Percentiles rank a stretch among this genome's conserved stretches.
Conservation (phyloP, 2,888 invertebrate genomes). For the Cyaniris semiargus region DNA sequence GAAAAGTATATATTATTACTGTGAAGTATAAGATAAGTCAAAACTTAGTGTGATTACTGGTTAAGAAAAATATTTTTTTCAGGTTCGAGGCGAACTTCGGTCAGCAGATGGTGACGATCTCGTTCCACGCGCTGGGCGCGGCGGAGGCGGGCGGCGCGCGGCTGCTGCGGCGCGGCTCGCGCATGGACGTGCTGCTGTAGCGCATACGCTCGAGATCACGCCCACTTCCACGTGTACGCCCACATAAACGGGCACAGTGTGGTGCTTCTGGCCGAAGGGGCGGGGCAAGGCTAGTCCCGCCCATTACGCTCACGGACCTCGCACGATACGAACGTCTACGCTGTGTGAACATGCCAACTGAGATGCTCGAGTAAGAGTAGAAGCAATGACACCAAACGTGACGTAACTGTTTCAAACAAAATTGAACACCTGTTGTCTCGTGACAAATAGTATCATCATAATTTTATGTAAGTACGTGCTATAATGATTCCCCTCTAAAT, state of each 20-base stretch:
- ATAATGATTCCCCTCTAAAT: not conserved
- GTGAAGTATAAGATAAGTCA: no score
- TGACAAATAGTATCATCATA: not conserved
- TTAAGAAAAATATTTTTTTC: slow-evolving; percentile 35
- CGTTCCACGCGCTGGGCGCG: slow-evolving; percentile 75
- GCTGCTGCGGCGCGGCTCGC: slow-evolving; percentile 68
- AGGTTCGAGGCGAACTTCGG: slow-evolving; percentile 93
- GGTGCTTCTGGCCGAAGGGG: not conserved
- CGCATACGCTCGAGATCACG: not conserved
- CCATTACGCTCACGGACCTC: not conserved
- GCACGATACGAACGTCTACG: not conserved
- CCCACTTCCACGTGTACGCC: not conserved
- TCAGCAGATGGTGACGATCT: slow-evolving; percentile 88
- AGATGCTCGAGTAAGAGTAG: not conserved
- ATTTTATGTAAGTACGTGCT: not conserved
- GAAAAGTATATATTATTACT: no score
- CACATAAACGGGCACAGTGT: not conserved
- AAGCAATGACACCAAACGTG: not conserved
- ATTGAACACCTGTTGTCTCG: not conserved
- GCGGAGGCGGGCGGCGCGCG: slow-evolving; percentile 53
- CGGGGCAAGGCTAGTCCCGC: not conserved
- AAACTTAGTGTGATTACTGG: no score
- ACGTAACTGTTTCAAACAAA: not conserved
- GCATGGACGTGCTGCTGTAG: slow-evolving; percentile 73
- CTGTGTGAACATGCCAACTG: slow-evolving; percentile 2